Conservation (phyloP, 2,888 invertebrate genomes). For the Glyphotaelius pellucidus region DNA sequence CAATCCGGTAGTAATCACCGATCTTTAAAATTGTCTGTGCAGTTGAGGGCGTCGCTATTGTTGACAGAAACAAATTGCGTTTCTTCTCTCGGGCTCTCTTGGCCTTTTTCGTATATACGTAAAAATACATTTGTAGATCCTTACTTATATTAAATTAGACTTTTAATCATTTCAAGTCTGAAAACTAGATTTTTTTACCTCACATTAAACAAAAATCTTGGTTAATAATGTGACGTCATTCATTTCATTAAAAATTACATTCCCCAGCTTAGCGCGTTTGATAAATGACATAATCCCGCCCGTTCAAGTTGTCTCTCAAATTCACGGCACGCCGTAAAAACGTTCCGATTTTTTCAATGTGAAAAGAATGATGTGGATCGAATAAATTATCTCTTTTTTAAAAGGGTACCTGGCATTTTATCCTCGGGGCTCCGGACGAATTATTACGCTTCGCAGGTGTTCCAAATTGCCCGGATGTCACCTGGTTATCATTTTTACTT, state of each 20-base stretch:
- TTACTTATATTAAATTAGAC: not conserved
- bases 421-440: not conserved
- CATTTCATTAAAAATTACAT: not conserved
- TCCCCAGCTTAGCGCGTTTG: not conserved
- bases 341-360: not conserved
- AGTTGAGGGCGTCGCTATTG: no score
- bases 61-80: no score
- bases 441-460: conserved; percentile 2
- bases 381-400: not conserved
- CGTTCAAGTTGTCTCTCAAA: not conserved
- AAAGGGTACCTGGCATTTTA: not conserved
- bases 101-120: no score
- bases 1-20: no score
- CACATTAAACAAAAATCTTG: not conserved
- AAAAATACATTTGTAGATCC: not conserved
- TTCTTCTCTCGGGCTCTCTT: no score
- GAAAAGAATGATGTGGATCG: not conserved
- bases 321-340: conserved; percentile 2
- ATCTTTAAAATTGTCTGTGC: no score
- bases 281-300: conserved; percentile 4
- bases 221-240: not conserved
- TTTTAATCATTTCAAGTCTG: not conserved
- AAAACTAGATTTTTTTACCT: not conserved
- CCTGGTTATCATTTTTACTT: conserved; percentile 2
- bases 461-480: conserved; percentile 2